Evolutionary conservation across 2,797 vertebrate genomes (phyloP).

Genomic region (Ctenosaura bakeri): DNA sequence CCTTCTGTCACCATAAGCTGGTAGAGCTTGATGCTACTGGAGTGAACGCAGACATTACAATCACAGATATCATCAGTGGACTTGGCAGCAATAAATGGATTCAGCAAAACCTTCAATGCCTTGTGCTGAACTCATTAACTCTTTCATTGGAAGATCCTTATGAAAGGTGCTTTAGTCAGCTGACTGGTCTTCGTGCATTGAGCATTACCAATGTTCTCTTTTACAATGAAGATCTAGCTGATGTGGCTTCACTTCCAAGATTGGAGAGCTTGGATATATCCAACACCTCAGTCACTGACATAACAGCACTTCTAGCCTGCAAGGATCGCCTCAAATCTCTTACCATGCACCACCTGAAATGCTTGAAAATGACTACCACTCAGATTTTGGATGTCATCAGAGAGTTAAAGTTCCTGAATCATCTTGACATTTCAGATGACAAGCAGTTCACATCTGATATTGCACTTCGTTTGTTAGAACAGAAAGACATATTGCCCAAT

Average conservation of each 20-base stretch:
- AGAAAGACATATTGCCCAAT: conserved; percentile 90
- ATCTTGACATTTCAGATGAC: conserved; percentile 98
- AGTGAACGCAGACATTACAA: conserved; percentile 97
- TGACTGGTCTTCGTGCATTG: conserved; percentile 90
- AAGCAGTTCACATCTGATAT: conserved; percentile 99
- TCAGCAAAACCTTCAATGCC: conserved; percentile 93
- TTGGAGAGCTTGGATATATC: conserved; percentile 98
- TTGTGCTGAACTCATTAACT: conserved; percentile 94
- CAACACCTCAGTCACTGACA: conserved; percentile 98
- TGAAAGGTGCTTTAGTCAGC: conserved; percentile 88
- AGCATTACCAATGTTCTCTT: conserved; percentile 97
- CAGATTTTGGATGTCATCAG: conserved; percentile 92
- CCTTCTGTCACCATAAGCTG: conserved; percentile 94
- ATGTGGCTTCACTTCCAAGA: conserved; percentile 92
- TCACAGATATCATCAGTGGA: conserved; percentile 95
- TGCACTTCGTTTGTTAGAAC: conserved; percentile 93
- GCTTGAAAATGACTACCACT: conserved; percentile 97
- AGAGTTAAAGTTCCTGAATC: conserved; percentile 86
- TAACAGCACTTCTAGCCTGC: conserved; percentile 91
- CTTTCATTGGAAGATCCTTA: conserved; percentile 95
- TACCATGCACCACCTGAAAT: conserved; percentile 98
- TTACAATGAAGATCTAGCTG: conserved; percentile 93
- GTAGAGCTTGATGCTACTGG: conserved; percentile 94
- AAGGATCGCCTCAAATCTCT: conserved; percentile 93
- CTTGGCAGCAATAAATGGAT: conserved; percentile 95